A percentile compares a stretch with the other conserved stretches of the same genome.
Conservation (phyloP, 2,797 vertebrate genomes). For the Paratrypauchen microcephalus region DNA sequence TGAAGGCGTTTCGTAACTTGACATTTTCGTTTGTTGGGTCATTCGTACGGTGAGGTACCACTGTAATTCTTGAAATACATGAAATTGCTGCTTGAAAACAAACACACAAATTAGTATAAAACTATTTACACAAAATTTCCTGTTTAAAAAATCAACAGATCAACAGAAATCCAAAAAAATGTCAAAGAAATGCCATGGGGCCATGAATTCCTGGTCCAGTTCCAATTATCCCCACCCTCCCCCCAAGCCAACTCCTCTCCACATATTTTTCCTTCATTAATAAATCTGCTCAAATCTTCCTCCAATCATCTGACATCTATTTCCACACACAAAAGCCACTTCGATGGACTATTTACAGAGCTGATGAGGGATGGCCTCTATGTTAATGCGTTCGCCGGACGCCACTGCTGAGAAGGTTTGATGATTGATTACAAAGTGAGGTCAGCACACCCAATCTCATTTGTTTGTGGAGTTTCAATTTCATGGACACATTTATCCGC, state of each 20-base stretch:
- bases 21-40: no score
- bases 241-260: conserved; percentile 11
- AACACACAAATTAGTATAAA: no score
- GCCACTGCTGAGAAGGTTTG: conserved; percentile 35
- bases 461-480: conserved; percentile 69
- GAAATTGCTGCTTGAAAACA: no score
- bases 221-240: neutral
- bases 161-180: neutral
- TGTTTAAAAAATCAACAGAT: neutral
- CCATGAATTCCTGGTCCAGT: neutral
- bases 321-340: conserved; percentile 4
- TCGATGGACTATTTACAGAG: conserved; percentile 12
- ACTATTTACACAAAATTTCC: no score
- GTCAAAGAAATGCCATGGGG: neutral
- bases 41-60: no score
- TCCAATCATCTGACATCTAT: conserved; percentile 16
- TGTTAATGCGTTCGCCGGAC: conserved; percentile 20
- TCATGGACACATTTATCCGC: conserved; percentile 43
- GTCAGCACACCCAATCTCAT: conserved; percentile 64
- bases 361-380: conserved; percentile 19
- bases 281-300: conserved; percentile 48
- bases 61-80: neutral
- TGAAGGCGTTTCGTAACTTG: no score
- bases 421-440: conserved; percentile 57
- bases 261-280: conserved; percentile 21